These are phyloP conservation scores for Fregata magnificens DNA, from an alignment of 2,113 vertebrate species.

Conservation along the genomic window DNA sequence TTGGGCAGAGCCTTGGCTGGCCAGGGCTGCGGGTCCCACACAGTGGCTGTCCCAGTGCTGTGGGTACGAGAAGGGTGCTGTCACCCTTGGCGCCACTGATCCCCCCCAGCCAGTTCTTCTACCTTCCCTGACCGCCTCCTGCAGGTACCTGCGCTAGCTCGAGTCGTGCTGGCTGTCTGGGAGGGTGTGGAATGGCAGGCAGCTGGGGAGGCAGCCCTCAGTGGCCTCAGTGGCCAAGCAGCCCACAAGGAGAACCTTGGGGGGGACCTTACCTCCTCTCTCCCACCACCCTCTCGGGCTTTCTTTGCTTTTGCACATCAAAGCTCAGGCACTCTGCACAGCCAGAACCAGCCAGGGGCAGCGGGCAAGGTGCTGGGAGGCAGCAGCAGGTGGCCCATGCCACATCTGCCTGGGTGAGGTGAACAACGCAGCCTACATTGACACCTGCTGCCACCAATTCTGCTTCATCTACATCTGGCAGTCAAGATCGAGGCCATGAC, in stretches of 20 bases:
- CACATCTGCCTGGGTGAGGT: background rate
- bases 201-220: background rate
- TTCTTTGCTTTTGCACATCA: background rate
- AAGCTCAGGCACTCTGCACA: background rate
- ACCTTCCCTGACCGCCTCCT: background rate
- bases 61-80: background rate
- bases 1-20: background rate
- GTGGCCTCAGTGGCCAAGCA: no score
- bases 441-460: background rate
- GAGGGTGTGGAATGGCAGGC: background rate
- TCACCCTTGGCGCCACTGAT: background rate
- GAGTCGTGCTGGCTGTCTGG: background rate
- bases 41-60: background rate
- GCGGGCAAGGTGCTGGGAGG: background rate
- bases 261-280: background rate
- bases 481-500: no score
- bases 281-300: background rate
- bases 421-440: fast-evolving
- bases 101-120: background rate
- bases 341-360: background rate
- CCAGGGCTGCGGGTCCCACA: background rate
- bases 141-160: background rate
- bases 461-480: background rate
- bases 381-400: background rate
- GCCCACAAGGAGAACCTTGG: fast-evolving